A percentile compares a stretch with the other conserved stretches of the same genome.
Evolutionary conservation across 2,797 vertebrate species (phyloP).

Genomic region (Natrix natrix): DNA sequence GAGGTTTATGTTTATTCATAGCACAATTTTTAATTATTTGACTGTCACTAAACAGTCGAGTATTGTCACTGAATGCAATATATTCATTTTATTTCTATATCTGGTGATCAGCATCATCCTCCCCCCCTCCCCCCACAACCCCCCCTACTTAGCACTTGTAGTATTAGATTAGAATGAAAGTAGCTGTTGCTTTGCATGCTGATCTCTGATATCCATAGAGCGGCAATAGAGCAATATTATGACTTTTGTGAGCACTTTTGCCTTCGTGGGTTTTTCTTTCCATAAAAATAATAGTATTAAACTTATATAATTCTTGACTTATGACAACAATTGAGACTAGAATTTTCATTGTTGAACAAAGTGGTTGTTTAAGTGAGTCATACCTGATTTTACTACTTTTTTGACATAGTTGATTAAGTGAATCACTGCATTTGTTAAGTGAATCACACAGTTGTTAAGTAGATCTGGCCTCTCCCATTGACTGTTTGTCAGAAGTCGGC

Average conservation of each 20-base stretch:
- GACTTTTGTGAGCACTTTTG: neutral
- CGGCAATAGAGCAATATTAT: neutral
- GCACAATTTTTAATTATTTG: neutral
- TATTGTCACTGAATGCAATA: neutral
- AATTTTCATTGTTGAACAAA: neutral
- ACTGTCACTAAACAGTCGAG: neutral
- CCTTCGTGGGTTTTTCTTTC: neutral
- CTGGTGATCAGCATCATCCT: neutral
- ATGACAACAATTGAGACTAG: neutral
- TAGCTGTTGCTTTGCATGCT: neutral
- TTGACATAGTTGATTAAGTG: no score
- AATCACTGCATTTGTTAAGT: neutral
- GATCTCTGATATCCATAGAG: neutral
- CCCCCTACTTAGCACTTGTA: neutral
- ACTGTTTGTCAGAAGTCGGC: neutral
- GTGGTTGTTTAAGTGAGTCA: neutral
- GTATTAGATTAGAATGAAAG: neutral
- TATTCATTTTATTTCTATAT: neutral
- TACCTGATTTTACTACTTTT: neutral
- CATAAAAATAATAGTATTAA: neutral
- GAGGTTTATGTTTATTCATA: neutral
- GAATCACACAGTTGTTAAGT: neutral
- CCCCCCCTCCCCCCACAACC: accelerated
- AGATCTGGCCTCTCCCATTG: neutral
- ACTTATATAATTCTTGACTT: neutral